phyloP scores from a whole-genome alignment of 2,113 vertebrate species.

The Pelecanus crispus region DNA sequence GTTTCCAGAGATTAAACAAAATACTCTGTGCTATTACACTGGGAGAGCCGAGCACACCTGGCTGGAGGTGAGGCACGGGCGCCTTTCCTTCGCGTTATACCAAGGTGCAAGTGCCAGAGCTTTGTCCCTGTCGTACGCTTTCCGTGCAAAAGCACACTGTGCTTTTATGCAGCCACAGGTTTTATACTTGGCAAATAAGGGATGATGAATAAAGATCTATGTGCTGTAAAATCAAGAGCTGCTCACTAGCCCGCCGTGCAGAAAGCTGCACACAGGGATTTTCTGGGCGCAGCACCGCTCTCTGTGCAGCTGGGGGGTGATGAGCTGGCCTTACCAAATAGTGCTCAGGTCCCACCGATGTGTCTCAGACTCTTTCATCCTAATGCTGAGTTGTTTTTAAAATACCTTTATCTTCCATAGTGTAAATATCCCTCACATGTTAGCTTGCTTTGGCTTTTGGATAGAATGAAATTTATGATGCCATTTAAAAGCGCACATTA shows the following conservation, averaged over 20 bases:
- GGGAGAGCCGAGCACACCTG: not conserved
- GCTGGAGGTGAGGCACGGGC: not conserved
- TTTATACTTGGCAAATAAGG: not conserved
- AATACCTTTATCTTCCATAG: not conserved
- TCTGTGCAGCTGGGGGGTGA: not conserved
- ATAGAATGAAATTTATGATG: not conserved
- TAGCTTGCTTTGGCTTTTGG: not conserved
- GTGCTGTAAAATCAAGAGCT: not conserved
- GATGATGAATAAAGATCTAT: not conserved
- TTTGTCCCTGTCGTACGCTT: not conserved
- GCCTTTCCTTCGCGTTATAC: not conserved
- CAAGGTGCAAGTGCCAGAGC: not conserved
- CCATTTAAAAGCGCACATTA: not conserved
- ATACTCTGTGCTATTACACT: not conserved
- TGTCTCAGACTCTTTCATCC: not conserved
- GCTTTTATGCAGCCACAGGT: not conserved
- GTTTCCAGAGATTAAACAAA: not conserved
- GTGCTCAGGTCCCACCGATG: rapidly evolving
- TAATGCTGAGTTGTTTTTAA: not conserved
- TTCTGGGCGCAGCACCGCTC: not conserved
- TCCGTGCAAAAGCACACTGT: not conserved
- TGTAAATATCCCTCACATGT: rapidly evolving
- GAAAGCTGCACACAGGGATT: not conserved
- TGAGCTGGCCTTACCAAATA: not conserved
- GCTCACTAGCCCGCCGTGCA: not conserved